Conservation (phyloP, 1,140 invertebrate species). For the Chymomyza costata region DNA sequence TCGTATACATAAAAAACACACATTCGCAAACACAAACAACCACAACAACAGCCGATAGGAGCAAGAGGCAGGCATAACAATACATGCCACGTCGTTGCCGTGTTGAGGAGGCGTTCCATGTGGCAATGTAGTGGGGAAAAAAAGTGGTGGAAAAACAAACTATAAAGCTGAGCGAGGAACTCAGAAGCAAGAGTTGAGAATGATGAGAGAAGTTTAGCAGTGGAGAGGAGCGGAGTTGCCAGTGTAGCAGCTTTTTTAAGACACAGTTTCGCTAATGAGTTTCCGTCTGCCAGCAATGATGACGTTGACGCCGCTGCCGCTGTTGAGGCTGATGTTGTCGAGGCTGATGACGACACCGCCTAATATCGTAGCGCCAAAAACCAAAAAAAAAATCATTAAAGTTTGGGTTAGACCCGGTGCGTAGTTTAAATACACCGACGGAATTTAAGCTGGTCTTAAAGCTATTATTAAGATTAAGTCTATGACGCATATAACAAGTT, state of each 20-base stretch:
- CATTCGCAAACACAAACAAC: slow-evolving; percentile 9
- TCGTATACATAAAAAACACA: slow-evolving; percentile 41
- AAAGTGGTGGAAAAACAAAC: slow-evolving; percentile 9
- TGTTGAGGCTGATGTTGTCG: slow-evolving; percentile 11
- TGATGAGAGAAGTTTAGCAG: too few relatives aligned
- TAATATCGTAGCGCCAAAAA: too few relatives aligned
- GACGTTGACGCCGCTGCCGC: background rate
- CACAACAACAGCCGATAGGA: slow-evolving; percentile 11
- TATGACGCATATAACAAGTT: too few relatives aligned
- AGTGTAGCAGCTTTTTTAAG: slow-evolving; percentile 29
- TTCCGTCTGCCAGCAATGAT: slow-evolving; percentile 42
- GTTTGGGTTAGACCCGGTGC: too few relatives aligned
- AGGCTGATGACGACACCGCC: slow-evolving; percentile 14
- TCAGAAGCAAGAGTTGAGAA: too few relatives aligned
- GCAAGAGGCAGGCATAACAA: slow-evolving; percentile 26
- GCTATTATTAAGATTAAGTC: too few relatives aligned
- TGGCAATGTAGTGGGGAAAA: slow-evolving; percentile 4
- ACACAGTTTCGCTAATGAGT: slow-evolving; percentile 68
- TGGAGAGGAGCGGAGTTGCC: background rate
- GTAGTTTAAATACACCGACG: too few relatives aligned
- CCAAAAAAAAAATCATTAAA: too few relatives aligned
- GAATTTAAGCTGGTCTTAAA: too few relatives aligned
- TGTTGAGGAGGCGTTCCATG: slow-evolving; percentile 12
- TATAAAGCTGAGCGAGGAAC: slow-evolving; percentile 2
- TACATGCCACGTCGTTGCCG: slow-evolving; percentile 9